phyloP scores from a whole-genome alignment of 2,797 vertebrate genomes.

The Merluccius polli region DNA sequence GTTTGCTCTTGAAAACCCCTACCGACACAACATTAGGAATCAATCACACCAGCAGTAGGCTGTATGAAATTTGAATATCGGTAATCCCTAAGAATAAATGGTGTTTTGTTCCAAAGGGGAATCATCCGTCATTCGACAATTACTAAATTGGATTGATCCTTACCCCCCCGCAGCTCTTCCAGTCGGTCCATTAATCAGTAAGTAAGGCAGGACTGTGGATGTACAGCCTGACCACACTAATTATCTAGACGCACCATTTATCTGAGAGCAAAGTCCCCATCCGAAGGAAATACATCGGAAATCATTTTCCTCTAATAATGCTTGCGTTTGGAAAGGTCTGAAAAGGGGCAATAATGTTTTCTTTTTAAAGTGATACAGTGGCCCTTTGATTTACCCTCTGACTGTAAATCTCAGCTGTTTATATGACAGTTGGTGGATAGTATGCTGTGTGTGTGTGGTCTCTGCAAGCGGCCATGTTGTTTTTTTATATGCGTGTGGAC shows the following conservation, averaged over 20 bases:
- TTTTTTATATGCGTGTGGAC: too few species aligned
- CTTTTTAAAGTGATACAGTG: background rate
- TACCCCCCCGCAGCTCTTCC: conserved; percentile 9
- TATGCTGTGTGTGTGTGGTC: too few species aligned
- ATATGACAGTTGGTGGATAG: background rate
- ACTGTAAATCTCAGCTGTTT: background rate
- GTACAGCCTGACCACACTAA: conserved; percentile 32
- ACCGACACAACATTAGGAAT: background rate
- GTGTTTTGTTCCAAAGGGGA: conserved; percentile 15
- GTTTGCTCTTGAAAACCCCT: background rate
- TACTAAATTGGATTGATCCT: conserved; percentile 50
- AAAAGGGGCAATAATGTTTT: background rate
- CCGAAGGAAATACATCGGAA: background rate
- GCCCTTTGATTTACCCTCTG: background rate
- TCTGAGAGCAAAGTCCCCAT: background rate
- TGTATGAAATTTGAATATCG: conserved; percentile 23
- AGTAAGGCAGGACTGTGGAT: conserved; percentile 23
- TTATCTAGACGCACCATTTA: conserved; percentile 23
- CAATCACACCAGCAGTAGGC: background rate
- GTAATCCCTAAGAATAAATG: background rate
- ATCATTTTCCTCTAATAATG: background rate
- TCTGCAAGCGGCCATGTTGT: too few species aligned
- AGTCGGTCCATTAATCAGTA: conserved; percentile 32
- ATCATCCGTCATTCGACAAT: conserved; percentile 54
- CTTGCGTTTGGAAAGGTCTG: background rate